Percentiles rank a stretch among this genome's conserved stretches.
phyloP scores from a whole-genome alignment of 2,797 vertebrate genomes.

The Antrozous pallidus region DNA sequence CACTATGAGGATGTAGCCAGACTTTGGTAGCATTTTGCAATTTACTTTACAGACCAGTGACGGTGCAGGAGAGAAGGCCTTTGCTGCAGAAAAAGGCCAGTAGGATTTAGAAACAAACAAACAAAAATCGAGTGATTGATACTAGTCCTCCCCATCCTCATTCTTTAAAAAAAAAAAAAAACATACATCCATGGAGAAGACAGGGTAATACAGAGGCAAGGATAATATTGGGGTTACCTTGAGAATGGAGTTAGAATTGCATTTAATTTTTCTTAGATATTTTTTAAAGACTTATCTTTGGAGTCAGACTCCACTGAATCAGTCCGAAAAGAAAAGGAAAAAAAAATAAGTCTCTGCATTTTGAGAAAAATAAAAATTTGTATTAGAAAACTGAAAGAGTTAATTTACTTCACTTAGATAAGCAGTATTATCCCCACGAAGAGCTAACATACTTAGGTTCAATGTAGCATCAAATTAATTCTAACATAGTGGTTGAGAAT shows the following conservation, averaged over 20 bases:
- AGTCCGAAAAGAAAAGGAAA: not conserved
- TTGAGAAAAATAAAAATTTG: conserved; percentile 49
- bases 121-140: conserved; percentile 45
- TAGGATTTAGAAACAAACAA: conserved; percentile 69
- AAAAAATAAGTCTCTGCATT: conserved; percentile 1
- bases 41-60: conserved; percentile 93
- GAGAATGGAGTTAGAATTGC: not conserved
- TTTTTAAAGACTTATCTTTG: conserved; percentile 34
- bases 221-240: conserved; percentile 1
- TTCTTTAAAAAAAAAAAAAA: not conserved
- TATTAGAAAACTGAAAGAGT: conserved; percentile 1
- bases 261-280: conserved; percentile 41
- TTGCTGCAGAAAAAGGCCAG: conserved; percentile 85
- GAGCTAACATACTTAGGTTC: not conserved
- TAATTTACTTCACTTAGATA: conserved; percentile 29
- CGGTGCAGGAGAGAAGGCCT: conserved; percentile 89
- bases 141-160: not conserved
- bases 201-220: not conserved
- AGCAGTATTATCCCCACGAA: not conserved
- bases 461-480: conserved; percentile 37
- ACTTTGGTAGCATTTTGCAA: conserved; percentile 91
- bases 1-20: conserved; percentile 92
- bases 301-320: not conserved
- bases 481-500: not conserved
- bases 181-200: not conserved